These are phyloP conservation scores for Caenorhabditis imperialis DNA, from an alignment of 2,888 invertebrate genomes.

Conservation along the genomic window DNA sequence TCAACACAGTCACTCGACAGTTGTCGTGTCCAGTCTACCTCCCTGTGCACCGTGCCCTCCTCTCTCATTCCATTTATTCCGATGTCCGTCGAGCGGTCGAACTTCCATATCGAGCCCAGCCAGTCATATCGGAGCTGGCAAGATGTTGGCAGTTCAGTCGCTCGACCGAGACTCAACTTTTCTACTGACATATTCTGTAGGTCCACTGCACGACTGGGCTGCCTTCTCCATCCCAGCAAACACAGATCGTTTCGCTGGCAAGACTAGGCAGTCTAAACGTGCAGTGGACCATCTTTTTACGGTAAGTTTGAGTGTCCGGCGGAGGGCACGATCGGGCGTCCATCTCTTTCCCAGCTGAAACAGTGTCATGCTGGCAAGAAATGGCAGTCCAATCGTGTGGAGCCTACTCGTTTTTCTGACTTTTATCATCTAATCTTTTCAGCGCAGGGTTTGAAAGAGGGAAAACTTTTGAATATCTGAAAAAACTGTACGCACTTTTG, in stretches of 20 bases:
- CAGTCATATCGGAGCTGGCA: constrained; percentile 28
- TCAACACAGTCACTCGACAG: constrained; percentile 41
- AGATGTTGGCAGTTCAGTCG: constrained; percentile 50
- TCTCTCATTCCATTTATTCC: constrained; percentile 27
- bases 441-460: too few species aligned
- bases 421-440: too few species aligned
- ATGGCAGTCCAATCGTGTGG: constrained; percentile 40
- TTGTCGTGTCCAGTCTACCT: constrained; percentile 4
- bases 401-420: too few species aligned
- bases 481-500: too few species aligned
- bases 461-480: constrained; percentile 7
- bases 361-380: constrained; percentile 25
- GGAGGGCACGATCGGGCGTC: constrained; percentile 14
- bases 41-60: neutral
- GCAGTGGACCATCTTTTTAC: constrained; percentile 1
- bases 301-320: neutral
- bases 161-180: constrained; percentile 15
- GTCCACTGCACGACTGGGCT: constrained; percentile 18
- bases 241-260: constrained; percentile 13
- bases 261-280: constrained; percentile 31
- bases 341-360: constrained; percentile 36
- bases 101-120: constrained; percentile 47
- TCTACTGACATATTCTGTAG: neutral
- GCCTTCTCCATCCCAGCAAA: constrained; percentile 24
- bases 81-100: constrained; percentile 30